These are phyloP conservation scores for Bradypus variegatus DNA, from an alignment of 2,797 vertebrate species.

Conservation along the genomic window DNA sequence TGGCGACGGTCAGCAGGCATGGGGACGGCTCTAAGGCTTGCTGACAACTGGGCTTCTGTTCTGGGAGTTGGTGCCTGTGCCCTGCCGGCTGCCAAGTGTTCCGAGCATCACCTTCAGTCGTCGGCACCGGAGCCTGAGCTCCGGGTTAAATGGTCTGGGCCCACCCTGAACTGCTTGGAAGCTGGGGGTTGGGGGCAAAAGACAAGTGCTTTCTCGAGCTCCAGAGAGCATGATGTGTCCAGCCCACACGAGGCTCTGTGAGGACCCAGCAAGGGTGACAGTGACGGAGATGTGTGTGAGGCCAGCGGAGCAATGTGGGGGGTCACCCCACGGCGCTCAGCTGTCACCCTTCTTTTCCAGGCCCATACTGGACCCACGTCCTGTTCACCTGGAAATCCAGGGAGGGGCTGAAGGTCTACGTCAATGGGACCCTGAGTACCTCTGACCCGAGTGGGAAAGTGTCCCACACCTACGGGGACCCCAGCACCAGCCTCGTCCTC, in stretches of 20 bases:
- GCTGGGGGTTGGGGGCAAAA: neutral
- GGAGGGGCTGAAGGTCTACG: slow-evolving; percentile 89
- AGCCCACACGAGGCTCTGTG: too few relatives aligned
- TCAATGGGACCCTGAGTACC: slow-evolving; percentile 86
- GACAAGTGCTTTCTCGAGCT: neutral
- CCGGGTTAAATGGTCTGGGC: neutral
- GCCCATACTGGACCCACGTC: slow-evolving; percentile 91
- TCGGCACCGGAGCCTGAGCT: neutral
- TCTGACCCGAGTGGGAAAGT: slow-evolving; percentile 75
- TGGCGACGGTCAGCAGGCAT: too few relatives aligned
- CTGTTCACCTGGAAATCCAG: slow-evolving; percentile 90
- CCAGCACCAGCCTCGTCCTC: slow-evolving; percentile 76
- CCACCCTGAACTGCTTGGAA: neutral
- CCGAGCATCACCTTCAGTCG: neutral
- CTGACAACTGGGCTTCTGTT: neutral
- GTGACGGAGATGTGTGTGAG: neutral
- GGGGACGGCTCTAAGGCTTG: rapidly evolving
- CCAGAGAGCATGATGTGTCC: too few relatives aligned
- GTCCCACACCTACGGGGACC: slow-evolving; percentile 81
- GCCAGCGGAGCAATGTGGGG: rapidly evolving
- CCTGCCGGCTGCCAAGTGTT: neutral
- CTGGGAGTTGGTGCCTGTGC: neutral
- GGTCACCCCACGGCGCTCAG: rapidly evolving
- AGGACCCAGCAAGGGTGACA: neutral
- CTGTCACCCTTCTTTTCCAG: slow-evolving; percentile 68